phyloP scores from a whole-genome alignment of 2,113 vertebrate species.

The Odocoileus hemionus region DNA sequence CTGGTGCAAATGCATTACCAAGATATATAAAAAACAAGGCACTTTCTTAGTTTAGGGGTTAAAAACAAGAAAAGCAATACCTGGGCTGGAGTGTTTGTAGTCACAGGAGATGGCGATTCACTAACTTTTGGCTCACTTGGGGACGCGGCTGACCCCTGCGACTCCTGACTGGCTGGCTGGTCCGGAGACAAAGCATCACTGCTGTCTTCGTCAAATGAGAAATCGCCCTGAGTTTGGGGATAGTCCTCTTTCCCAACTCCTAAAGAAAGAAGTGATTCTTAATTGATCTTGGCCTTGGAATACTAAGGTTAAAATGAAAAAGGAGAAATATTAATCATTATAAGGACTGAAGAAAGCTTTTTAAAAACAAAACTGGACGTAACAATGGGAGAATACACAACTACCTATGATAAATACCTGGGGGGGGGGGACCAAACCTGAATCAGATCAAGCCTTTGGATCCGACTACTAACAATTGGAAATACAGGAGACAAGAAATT shows the following conservation, averaged over 20 bases:
- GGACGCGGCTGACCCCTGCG: slow-evolving; percentile 90
- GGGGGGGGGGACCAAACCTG: not conserved
- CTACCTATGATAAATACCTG: not conserved
- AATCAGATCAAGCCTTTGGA: not conserved
- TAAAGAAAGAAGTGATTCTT: slow-evolving; percentile 29
- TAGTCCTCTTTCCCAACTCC: slow-evolving; percentile 91
- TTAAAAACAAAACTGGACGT: not conserved
- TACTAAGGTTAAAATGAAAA: not conserved
- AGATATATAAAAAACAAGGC: not conserved
- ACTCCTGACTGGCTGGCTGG: slow-evolving; percentile 96
- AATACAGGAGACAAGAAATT: not conserved
- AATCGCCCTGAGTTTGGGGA: slow-evolving; percentile 87
- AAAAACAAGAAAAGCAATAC: slow-evolving; percentile 70
- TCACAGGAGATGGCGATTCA: slow-evolving; percentile 84
- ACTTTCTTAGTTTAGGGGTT: not conserved
- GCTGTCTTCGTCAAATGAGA: slow-evolving; percentile 96
- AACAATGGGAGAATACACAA: not conserved
- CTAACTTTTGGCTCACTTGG: slow-evolving; percentile 86
- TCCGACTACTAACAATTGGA: not conserved
- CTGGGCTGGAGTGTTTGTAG: slow-evolving; percentile 78
- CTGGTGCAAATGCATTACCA: not conserved
- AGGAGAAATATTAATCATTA: not conserved
- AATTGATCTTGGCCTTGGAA: not conserved
- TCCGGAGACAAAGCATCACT: slow-evolving; percentile 95
- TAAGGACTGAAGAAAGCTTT: not conserved